These are phyloP conservation scores for Phaetusa simplex DNA, from an alignment of 2,113 vertebrate species.

Conservation along the genomic window DNA sequence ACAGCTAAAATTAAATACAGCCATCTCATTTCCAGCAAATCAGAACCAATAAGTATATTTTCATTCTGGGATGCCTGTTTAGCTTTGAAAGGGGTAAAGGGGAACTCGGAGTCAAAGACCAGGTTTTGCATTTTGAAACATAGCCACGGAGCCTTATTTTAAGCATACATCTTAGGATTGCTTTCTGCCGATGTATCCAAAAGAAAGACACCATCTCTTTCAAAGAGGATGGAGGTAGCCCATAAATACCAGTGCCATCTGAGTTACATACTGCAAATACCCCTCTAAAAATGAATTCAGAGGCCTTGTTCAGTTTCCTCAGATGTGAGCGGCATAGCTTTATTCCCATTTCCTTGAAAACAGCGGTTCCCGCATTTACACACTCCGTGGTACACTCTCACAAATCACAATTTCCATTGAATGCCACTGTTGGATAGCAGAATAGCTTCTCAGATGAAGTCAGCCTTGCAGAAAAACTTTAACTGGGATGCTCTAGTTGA, in stretches of 20 bases:
- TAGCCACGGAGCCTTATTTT: not conserved
- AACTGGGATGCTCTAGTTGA: not conserved
- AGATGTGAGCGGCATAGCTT: not conserved
- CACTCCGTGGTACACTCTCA: not conserved
- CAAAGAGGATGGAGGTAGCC: not conserved
- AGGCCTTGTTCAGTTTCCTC: not conserved
- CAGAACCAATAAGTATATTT: not conserved
- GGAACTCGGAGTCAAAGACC: not conserved
- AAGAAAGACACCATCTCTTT: not conserved
- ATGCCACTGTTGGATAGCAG: rapidly evolving
- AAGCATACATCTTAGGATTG: not conserved
- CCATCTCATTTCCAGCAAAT: not conserved
- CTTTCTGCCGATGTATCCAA: not conserved
- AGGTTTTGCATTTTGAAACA: not conserved
- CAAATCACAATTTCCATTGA: not conserved
- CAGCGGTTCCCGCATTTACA: not conserved
- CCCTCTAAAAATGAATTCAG: not conserved
- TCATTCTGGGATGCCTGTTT: not conserved
- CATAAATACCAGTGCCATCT: not conserved
- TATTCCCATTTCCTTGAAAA: not conserved
- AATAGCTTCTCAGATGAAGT: not conserved
- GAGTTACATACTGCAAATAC: not conserved
- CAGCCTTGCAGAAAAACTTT: not conserved
- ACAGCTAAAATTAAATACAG: not conserved
- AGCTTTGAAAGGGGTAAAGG: not conserved